phyloP scores from a whole-genome alignment of 1,140 invertebrate species.

The Temnothorax longispinosus region DNA sequence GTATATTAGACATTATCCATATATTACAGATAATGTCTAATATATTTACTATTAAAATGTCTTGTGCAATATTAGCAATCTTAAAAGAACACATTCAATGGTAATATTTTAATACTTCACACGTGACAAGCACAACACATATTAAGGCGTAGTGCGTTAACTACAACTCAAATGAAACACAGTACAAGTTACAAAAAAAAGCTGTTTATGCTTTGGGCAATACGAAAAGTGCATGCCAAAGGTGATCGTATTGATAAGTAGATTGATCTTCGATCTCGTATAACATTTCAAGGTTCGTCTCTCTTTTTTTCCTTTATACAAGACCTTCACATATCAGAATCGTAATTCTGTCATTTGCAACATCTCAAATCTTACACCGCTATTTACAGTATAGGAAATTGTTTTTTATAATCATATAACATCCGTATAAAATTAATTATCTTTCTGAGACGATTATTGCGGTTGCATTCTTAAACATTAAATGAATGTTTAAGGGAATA shows the following conservation, averaged over 20 bases:
- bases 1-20: not conserved
- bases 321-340: not conserved
- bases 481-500: not conserved
- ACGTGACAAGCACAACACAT: not conserved
- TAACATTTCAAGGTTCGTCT: not conserved
- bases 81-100: not conserved
- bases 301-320: not conserved
- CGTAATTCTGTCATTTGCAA: not conserved
- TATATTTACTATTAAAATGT: not conserved
- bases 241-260: not conserved
- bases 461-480: not conserved
- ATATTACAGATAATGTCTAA: not conserved
- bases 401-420: not conserved
- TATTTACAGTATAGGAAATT: not conserved
- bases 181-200: not conserved
- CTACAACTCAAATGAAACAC: not conserved
- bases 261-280: not conserved
- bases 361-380: not conserved
- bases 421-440: not conserved
- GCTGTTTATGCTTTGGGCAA: not conserved
- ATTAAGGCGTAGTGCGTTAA: not conserved
- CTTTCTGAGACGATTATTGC: not conserved
- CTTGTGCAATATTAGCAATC: conserved; percentile 5
- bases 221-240: not conserved
- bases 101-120: conserved; percentile 4